Conservation (phyloP, 2,113 vertebrate genomes). For the Nibea albiflora region DNA sequence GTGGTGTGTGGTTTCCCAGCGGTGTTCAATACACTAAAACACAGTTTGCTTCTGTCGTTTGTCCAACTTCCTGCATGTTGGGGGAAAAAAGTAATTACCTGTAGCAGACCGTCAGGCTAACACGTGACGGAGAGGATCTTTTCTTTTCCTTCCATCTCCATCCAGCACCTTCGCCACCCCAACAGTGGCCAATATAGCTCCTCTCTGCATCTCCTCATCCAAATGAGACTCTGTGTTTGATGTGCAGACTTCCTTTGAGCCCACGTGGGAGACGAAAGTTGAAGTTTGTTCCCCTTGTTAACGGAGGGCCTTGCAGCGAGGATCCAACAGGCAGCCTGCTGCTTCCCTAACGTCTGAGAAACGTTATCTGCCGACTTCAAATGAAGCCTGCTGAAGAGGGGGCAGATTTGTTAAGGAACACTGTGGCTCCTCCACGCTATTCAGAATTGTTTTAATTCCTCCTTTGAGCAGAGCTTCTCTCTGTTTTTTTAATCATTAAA, state of each 20-base stretch:
- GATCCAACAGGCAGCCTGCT: conserved; percentile 60
- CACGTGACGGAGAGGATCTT: not conserved
- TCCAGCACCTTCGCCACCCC: not conserved
- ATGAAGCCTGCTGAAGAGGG: conserved; percentile 58
- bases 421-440: conserved; percentile 20
- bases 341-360: conserved; percentile 46
- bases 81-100: conserved; percentile 27
- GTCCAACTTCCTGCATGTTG: not conserved
- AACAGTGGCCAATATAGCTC: conserved; percentile 3
- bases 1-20: conserved; percentile 31
- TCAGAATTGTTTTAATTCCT: conserved; percentile 69
- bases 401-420: conserved; percentile 57
- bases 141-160: not conserved
- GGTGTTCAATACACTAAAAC: conserved; percentile 22
- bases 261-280: conserved; percentile 53
- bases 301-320: conserved; percentile 57
- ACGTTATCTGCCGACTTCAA: conserved; percentile 70
- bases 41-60: conserved; percentile 18
- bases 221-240: conserved; percentile 61
- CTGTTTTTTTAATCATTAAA: conserved; percentile 59
- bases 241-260: conserved; percentile 58
- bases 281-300: conserved; percentile 69
- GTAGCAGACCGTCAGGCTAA: conserved; percentile 3
- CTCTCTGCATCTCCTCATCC: conserved; percentile 41
- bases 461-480: conserved; percentile 53